These are phyloP conservation scores for Cantharis rufa DNA, from an alignment of 2,888 invertebrate species.

Conservation along the genomic window DNA sequence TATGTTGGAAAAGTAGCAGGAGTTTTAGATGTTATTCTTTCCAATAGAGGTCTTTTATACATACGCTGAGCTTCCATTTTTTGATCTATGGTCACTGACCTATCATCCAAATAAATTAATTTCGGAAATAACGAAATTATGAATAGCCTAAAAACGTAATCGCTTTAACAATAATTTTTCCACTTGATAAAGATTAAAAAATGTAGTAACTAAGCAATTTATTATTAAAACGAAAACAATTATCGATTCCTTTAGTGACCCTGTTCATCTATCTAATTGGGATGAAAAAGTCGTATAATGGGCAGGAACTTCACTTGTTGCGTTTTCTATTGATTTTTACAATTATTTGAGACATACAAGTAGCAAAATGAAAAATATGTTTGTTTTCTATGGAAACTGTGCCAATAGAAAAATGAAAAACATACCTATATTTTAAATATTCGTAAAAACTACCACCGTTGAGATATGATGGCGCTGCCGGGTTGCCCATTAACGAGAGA, in stretches of 20 bases:
- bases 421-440: slow-evolving; percentile 75
- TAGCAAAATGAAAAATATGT: not conserved
- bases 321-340: not conserved
- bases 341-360: not conserved
- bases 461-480: slow-evolving; percentile 76
- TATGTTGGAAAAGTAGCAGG: slow-evolving; percentile 43
- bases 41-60: slow-evolving; percentile 65
- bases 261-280: not conserved
- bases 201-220: not conserved
- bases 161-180: not conserved
- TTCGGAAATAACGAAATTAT: slow-evolving; percentile 74
- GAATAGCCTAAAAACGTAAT: slow-evolving; percentile 66
- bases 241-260: not conserved
- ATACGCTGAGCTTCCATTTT: slow-evolving; percentile 64
- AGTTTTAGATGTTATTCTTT: slow-evolving; percentile 53
- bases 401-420: not conserved
- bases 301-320: not conserved
- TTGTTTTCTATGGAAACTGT: not conserved
- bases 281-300: not conserved
- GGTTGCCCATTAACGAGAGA: slow-evolving; percentile 85
- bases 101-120: slow-evolving; percentile 72
- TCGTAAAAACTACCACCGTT: slow-evolving; percentile 78
- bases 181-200: not conserved
- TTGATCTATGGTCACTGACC: slow-evolving; percentile 69
- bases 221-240: not conserved